Conservation (phyloP, 2,113 vertebrate genomes). For the Poecilia latipinna region DNA sequence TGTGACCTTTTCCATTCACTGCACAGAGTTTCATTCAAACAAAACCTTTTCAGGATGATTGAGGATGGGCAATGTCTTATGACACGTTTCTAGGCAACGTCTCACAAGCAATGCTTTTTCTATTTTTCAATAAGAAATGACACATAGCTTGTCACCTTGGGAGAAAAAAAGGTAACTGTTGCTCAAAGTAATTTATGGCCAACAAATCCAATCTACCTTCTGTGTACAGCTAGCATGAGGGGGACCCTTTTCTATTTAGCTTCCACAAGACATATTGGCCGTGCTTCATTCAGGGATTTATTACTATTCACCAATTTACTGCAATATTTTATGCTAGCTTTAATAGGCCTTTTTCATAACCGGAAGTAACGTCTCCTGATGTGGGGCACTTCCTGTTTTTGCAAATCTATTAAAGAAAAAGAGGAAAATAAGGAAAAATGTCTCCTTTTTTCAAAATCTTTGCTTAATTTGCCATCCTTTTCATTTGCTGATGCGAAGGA, state of each 20-base stretch:
- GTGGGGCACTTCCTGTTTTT: too few relatives aligned
- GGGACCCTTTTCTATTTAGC: slow-evolving; percentile 32
- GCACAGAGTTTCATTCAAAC: slow-evolving; percentile 3
- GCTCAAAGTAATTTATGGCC: slow-evolving; percentile 20
- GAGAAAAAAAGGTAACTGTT: background rate
- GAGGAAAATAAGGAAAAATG: too few relatives aligned
- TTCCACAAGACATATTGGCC: slow-evolving; percentile 34
- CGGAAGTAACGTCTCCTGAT: too few relatives aligned
- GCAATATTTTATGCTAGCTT: slow-evolving; percentile 1
- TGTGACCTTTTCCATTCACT: slow-evolving; percentile 40
- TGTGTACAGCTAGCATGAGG: slow-evolving; percentile 3
- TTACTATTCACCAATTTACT: slow-evolving; percentile 34
- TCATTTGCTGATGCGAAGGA: too few relatives aligned
- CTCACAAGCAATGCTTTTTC: background rate
- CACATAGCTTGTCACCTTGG: slow-evolving; percentile 23
- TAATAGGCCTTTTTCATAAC: background rate
- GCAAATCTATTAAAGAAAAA: too few relatives aligned
- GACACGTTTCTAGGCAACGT: slow-evolving; percentile 5
- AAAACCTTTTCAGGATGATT: background rate
- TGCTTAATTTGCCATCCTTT: too few relatives aligned
- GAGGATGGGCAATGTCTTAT: slow-evolving; percentile 8
- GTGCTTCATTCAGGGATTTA: slow-evolving; percentile 53
- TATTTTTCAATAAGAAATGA: slow-evolving; percentile 13
- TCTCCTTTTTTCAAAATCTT: too few relatives aligned
- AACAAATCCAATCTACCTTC: slow-evolving; percentile 26